Base-by-base conservation (phyloP, 2,113 vertebrate species). In the Archilochus colubris region DNA sequence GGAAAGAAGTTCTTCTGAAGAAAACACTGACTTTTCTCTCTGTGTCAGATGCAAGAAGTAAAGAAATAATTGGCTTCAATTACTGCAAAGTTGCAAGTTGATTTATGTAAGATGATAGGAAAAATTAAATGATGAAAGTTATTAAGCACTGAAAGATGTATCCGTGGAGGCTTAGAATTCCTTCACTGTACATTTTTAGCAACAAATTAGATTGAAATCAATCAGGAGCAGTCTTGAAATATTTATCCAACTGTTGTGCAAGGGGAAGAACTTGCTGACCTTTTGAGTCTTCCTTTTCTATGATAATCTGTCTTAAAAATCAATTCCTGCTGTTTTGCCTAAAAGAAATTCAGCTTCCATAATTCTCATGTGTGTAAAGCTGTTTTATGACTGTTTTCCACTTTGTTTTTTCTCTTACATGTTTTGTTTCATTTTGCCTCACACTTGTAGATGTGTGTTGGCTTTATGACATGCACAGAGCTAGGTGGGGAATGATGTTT, bases 181-280 rank as follows among this genome's bases (percentile, higher is more conserved):
- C 88, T 90, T 86, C 79, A 61, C 59, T 90, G 57, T 78, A 94
- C 64, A 18, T 78, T 93, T 94, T 94, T 94, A 93, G 72, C 44
- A 83, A 53, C 88, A 92, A 95, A 93, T 94, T 75, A 96, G 76
- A 75, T 83, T 81, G 80, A 95, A 95, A 94, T 94, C 91, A 90
- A 75, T 92, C 91, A 90, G 88, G 61, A 93, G 24, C 0, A 0
- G 28, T 94, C 86, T 86, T 95, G 94, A 95, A 94, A 92, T 95
- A 94, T 91, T 93, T 93, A 93, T 94, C 92, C 68, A 88, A 81
- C 86, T 86, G 68, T 94, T 92, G 88, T 90, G 86, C 46, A 78
- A 91, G 43, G 72, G 31, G 31, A 75, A 88, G 92, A 95, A 93
- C 76, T 93, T 93, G 82, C 95, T 96, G 96, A 96, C 79, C 86